Conservation (phyloP, 2,888 invertebrate genomes). For the Pomacea canaliculata region DNA sequence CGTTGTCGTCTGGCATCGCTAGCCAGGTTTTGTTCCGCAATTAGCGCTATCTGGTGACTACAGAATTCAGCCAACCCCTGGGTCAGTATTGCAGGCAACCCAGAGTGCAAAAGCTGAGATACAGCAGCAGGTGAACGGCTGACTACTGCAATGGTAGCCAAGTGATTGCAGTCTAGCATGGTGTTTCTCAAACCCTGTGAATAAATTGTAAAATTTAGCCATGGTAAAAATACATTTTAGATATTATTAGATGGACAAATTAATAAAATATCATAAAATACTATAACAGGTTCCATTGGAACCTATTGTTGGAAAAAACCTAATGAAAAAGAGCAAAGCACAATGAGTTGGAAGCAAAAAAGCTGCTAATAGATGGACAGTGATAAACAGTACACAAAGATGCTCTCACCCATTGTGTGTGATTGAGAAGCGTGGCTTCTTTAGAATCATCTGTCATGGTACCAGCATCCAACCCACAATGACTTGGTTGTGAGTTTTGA, state of each 20-base stretch:
- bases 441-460: constrained; percentile 69
- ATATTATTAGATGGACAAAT: too few relatives aligned
- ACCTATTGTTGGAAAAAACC: too few relatives aligned
- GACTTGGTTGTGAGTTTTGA: not conserved
- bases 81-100: constrained; percentile 73
- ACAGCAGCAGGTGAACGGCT: constrained; percentile 86
- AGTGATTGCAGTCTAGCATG: constrained; percentile 71
- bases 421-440: constrained; percentile 35
- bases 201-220: too few relatives aligned
- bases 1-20: constrained; percentile 17
- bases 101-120: constrained; percentile 82
- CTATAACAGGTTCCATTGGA: too few relatives aligned
- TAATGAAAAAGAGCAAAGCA: too few relatives aligned
- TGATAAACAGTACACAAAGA: too few relatives aligned
- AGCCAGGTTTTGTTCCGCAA: constrained; percentile 18
- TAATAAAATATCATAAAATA: too few relatives aligned
- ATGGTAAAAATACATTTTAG: too few relatives aligned
- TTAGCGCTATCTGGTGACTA: constrained; percentile 53
- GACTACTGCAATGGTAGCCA: constrained; percentile 83
- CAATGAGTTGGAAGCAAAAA: too few relatives aligned
- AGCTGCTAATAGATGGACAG: too few relatives aligned
- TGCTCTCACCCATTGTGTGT: constrained; percentile 21
- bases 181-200: constrained; percentile 47
- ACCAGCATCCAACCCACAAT: constrained; percentile 24
- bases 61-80: constrained; percentile 67